Conservation (phyloP, 2,888 invertebrate genomes). For the Tolmerus cingulatus region DNA sequence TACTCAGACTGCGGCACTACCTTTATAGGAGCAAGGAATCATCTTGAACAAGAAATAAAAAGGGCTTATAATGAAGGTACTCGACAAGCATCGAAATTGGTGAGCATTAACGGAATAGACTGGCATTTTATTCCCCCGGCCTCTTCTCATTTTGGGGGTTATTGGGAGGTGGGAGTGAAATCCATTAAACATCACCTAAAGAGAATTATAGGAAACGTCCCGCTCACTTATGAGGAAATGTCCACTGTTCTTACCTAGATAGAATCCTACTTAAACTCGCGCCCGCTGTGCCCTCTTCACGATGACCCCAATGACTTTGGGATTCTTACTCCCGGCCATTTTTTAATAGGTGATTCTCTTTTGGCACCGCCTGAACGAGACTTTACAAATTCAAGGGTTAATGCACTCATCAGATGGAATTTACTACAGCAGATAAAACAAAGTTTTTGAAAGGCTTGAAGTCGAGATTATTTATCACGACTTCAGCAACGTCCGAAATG, state of each 20-base stretch:
- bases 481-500: too few relatives aligned
- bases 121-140: slow-evolving; percentile 53
- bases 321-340: too few relatives aligned
- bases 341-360: neutral
- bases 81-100: neutral
- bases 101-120: neutral
- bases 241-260: neutral
- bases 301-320: too few relatives aligned
- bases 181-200: neutral
- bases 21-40: neutral
- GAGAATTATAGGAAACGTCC: neutral
- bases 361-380: too few relatives aligned
- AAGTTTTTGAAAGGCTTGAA: too few relatives aligned
- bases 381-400: too few relatives aligned
- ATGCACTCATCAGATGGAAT: too few relatives aligned
- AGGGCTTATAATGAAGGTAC: neutral
- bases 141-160: neutral
- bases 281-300: too few relatives aligned
- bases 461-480: too few relatives aligned
- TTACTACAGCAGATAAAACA: too few relatives aligned
- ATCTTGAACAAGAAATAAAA: neutral
- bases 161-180: too few relatives aligned
- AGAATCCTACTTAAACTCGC: neutral
- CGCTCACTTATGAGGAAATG: slow-evolving; percentile 32
- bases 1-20: neutral